Evolutionary conservation across 2,797 vertebrate genomes (phyloP), one percentile per base, ranked within the genome.

Genomic region (Syngnathus rostellatus): DNA sequence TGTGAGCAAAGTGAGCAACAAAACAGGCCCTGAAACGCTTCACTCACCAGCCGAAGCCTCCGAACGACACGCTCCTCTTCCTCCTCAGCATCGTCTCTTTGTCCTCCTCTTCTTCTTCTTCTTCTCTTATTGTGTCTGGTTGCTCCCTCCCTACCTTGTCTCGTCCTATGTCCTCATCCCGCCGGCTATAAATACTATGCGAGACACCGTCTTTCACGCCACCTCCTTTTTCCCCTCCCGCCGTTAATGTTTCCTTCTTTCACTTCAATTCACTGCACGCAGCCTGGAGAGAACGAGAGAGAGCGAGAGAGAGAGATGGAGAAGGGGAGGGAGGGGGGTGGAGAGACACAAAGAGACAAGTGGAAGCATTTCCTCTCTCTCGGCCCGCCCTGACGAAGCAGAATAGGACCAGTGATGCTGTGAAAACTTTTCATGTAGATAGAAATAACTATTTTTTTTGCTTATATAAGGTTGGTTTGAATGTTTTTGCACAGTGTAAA

Each of bases 61-160:
- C 90, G 11, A 89, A 92, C n/a, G 89, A 91, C 66, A 85, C 88
- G 64, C 90, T 91, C 81, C 90, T 91, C 87, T 91, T 92, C 85
- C 90, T 90, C 85, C 90, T 90, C 84, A 90, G 87, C 90, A 92
- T 92, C 84, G 74, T 86, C 23, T 65, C 75, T 64, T 76, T 67
- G 63, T 68, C 73, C 73, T 80, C 80, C 84, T 75, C 82, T 69
- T 81, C 83, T 80, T 51, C 63, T 66, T 63, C 64, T 67, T 64
- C n/a, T 61, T 69, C 67, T 77, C 61, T 76, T 80, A 72, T 83
- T 84, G 81, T 81, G 77, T 83, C 75, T 79, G 77, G 63, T 45
- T 53, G 64, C 63, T 62, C 62, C 65, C 45, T 71, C 67, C 67
- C 38, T 70, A 66, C 67, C 41, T 65, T 72, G 55, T 16, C 71